Evolutionary conservation across 2,797 vertebrate genomes (phyloP).

Genomic region (Pipistrellus pygmaeus): DNA sequence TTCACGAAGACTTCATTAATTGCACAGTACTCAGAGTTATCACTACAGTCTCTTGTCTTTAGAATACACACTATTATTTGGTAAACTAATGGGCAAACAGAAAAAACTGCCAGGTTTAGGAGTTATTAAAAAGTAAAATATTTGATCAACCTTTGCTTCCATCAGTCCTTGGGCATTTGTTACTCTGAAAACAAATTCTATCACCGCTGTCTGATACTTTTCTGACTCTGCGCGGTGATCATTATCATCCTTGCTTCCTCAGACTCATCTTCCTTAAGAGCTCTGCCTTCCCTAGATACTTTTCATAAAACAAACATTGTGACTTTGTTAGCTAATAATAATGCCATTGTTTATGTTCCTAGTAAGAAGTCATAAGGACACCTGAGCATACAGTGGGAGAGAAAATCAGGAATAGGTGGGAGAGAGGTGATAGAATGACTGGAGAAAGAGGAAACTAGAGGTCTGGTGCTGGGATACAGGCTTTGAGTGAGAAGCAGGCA

Average conservation of each 20-base stretch:
- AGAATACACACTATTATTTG: constrained; percentile 39
- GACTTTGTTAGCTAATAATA: neutral
- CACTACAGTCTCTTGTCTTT: neutral
- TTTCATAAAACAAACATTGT: neutral
- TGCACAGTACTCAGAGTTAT: neutral
- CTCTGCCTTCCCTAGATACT: neutral
- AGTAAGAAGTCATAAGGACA: neutral
- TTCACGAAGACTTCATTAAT: constrained; percentile 16
- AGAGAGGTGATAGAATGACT: neutral
- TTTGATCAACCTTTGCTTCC: neutral
- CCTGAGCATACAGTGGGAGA: neutral
- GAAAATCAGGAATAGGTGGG: neutral
- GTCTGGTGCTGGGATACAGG: neutral
- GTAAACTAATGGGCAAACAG: neutral
- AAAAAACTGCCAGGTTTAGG: neutral
- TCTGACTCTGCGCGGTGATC: neutral
- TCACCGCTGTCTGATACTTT: neutral
- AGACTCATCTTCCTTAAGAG: neutral
- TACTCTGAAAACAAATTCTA: neutral
- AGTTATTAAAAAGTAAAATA: neutral
- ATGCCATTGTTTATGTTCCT: neutral
- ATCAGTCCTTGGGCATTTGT: neutral
- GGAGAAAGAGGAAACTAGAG: neutral
- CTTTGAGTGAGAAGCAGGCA: neutral
- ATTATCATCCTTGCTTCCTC: neutral